These are phyloP conservation scores for Chrysochloris asiatica DNA, from an alignment of 2,113 vertebrate species.

Conservation along the genomic window DNA sequence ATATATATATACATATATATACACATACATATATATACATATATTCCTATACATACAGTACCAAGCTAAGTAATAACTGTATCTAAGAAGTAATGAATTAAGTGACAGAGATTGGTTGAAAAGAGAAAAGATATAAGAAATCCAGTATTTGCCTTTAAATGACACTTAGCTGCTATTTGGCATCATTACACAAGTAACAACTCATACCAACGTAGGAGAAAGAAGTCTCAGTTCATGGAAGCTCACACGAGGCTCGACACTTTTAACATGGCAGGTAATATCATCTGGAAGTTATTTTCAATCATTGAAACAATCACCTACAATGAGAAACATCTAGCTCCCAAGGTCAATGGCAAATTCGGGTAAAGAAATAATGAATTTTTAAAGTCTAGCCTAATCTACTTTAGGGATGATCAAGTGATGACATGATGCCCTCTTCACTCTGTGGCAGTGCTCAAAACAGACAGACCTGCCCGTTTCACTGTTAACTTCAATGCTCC, in stretches of 20 bases:
- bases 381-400: conserved; percentile 64
- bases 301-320: not conserved
- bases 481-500: conserved; percentile 79
- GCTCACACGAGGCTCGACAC: not conserved
- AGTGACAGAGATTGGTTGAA: conserved; percentile 14
- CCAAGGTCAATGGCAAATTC: conserved; percentile 23
- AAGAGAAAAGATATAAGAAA: conserved; percentile 38
- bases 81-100: not conserved
- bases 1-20: not conserved
- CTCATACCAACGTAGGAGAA: not conserved
- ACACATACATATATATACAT: not conserved
- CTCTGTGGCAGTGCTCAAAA: conserved; percentile 71
- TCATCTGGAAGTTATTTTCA: not conserved
- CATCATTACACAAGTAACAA: not conserved
- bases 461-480: conserved; percentile 80
- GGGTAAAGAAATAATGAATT: conserved; percentile 6
- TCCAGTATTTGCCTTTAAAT: not conserved
- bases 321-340: conserved; percentile 13
- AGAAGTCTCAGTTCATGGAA: not conserved
- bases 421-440: conserved; percentile 53
- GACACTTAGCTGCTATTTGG: not conserved
- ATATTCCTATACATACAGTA: not conserved
- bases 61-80: not conserved
- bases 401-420: conserved; percentile 35
- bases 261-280: not conserved